Evolutionary conservation across 1,140 invertebrate genomes (phyloP).

Genomic region (Drosophila carrolli): DNA sequence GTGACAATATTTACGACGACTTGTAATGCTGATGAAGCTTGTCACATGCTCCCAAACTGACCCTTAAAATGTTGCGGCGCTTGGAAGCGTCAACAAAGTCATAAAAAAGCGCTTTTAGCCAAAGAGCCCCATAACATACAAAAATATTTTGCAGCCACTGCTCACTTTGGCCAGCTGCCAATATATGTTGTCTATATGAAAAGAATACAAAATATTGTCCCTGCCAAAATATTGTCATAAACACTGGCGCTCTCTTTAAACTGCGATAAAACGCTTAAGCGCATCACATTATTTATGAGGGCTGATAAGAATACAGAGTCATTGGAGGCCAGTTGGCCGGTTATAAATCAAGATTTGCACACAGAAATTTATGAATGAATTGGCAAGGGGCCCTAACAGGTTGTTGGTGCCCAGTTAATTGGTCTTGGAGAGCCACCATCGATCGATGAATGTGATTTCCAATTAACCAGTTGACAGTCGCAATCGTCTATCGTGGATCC

Average conservation of each 20-base stretch:
- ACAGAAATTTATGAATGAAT: constrained; percentile 49
- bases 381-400: constrained; percentile 8
- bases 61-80: constrained; percentile 45
- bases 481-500: constrained; percentile 46
- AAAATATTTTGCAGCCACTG: constrained; percentile 17
- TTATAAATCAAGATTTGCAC: constrained; percentile 44
- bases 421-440: constrained; percentile 7
- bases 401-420: constrained; percentile 28
- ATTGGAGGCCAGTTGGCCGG: constrained; percentile 28
- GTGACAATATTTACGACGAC: constrained; percentile 29
- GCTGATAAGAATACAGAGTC: constrained; percentile 51
- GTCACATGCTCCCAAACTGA: constrained; percentile 29
- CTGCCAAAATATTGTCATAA: constrained; percentile 78
- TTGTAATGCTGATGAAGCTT: constrained; percentile 33
- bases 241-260: constrained; percentile 69
- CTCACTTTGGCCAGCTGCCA: constrained; percentile 66
- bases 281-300: constrained; percentile 75
- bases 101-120: constrained; percentile 54
- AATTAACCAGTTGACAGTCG: constrained; percentile 57
- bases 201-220: constrained; percentile 59
- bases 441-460: constrained; percentile 50
- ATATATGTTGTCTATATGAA: constrained; percentile 22
- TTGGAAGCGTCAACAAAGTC: constrained; percentile 52
- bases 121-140: constrained; percentile 56
- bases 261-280: constrained; percentile 79